Conservation (phyloP, 2,113 vertebrate species). For the Stegostoma tigrinum region DNA sequence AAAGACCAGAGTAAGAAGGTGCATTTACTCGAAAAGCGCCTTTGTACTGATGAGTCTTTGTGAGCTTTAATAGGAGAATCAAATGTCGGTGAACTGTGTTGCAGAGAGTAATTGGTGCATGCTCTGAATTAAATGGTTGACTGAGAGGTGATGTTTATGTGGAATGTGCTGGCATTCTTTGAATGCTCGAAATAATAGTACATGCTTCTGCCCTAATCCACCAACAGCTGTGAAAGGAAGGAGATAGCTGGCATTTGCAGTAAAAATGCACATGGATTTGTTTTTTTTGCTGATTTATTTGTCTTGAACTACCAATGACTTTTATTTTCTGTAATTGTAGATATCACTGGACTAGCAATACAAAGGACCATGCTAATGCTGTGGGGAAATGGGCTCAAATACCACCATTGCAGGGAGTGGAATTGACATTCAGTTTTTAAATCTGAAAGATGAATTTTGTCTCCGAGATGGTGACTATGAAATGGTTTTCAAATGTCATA, state of each 20-base stretch:
- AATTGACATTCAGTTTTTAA: not conserved
- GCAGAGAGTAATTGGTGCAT: conserved; percentile 29
- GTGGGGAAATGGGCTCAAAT: no score
- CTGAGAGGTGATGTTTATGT: conserved; percentile 1
- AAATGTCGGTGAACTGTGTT: conserved; percentile 35
- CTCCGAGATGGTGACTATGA: no score
- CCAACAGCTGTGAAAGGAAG: conserved; percentile 14
- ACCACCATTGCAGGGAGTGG: no score
- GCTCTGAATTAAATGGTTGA: conserved; percentile 9
- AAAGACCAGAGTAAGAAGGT: not conserved
- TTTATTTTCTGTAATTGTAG: not conserved
- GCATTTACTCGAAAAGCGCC: conserved; percentile 5
- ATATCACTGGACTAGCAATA: no score
- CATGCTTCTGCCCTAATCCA: conserved; percentile 14
- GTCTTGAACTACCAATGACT: not conserved
- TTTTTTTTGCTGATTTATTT: not conserved
- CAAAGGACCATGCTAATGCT: no score
- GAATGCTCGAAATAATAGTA: conserved; percentile 12
- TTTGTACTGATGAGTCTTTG: not conserved
- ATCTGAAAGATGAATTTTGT: no score
- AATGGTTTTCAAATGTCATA: no score
- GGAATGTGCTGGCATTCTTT: conserved; percentile 5
- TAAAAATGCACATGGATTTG: not conserved
- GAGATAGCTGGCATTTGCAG: not conserved
- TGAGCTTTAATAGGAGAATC: not conserved